Percentiles rank a stretch among this genome's conserved stretches.
These are phyloP conservation scores for Matsumurasca onukii DNA, from an alignment of 1,140 invertebrate species.

Conservation along the genomic window DNA sequence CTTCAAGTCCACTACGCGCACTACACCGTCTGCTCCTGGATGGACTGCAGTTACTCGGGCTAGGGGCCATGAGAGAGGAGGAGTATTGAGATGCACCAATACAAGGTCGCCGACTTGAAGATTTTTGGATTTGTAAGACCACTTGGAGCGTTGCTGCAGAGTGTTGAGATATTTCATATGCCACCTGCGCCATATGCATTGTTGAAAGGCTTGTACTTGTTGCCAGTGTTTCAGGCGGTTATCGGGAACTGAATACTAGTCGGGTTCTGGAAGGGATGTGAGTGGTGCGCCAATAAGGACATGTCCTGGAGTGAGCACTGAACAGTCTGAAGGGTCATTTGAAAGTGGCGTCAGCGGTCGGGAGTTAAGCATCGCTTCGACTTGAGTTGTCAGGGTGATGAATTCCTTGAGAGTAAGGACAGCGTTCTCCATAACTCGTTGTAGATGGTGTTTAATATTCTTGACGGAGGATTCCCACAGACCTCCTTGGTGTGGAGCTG, in stretches of 20 bases:
- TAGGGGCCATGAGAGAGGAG: conserved; percentile 37
- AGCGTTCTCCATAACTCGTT: conserved; percentile 39
- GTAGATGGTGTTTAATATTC: conserved; percentile 43
- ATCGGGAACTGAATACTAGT: conserved; percentile 21
- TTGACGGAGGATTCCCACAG: conserved; percentile 43
- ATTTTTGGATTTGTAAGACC: conserved; percentile 36
- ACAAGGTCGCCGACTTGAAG: conserved; percentile 45
- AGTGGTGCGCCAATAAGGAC: conserved; percentile 43
- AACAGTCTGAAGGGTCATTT: conserved; percentile 42
- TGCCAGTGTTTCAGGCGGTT: conserved; percentile 40
- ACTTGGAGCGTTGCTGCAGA: conserved; percentile 44
- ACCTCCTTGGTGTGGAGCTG: conserved; percentile 41
- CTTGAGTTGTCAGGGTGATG: conserved; percentile 42
- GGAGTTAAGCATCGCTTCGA: conserved; percentile 47
- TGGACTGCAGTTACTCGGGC: conserved; percentile 28
- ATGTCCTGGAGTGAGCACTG: conserved; percentile 45
- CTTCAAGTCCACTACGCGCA: not conserved
- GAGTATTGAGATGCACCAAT: conserved; percentile 45
- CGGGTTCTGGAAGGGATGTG: conserved; percentile 27
- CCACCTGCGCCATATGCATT: conserved; percentile 43
- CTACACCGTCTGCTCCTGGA: too few species aligned
- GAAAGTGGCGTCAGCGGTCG: conserved; percentile 47
- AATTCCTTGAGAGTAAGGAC: conserved; percentile 45
- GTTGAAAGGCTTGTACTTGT: conserved; percentile 34
- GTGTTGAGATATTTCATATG: conserved; percentile 40